phyloP scores from a whole-genome alignment of 2,797 vertebrate species.

The Poecilia gillii region DNA sequence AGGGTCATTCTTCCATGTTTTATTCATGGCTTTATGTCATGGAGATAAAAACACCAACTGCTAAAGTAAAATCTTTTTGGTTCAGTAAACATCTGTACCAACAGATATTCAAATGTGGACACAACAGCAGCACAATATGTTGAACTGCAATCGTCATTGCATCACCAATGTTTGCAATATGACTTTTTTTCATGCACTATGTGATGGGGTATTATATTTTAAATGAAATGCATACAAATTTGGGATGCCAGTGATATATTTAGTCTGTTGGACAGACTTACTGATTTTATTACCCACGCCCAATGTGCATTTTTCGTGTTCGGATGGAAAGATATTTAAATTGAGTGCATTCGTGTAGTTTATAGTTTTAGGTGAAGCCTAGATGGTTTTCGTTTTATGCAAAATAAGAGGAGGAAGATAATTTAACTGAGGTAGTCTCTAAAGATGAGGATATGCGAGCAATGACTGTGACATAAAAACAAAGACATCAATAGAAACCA shows the following conservation, averaged over 20 bases:
- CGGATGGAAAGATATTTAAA: not conserved
- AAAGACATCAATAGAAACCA: constrained; percentile 70
- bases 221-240: not conserved
- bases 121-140: not conserved
- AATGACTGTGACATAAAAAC: constrained; percentile 70
- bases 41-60: not conserved
- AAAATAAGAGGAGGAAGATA: constrained; percentile 22
- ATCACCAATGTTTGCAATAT: not conserved
- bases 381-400: constrained; percentile 31
- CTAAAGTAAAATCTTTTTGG: not conserved
- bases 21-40: not conserved
- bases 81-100: constrained; percentile 1
- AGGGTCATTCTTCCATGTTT: not conserved
- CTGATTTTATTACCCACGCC: not conserved
- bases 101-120: not conserved
- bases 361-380: constrained; percentile 10
- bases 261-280: not conserved
- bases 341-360: not conserved
- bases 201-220: not conserved
- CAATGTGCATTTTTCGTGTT: not conserved
- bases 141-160: not conserved
- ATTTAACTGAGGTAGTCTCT: constrained; percentile 59
- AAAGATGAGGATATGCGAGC: constrained; percentile 62
- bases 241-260: not conserved
- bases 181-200: not conserved